These are phyloP conservation scores for Arbacia lixula DNA, from an alignment of 53 echinoderm and acorn worm genomes.

Conservation along the genomic window DNA sequence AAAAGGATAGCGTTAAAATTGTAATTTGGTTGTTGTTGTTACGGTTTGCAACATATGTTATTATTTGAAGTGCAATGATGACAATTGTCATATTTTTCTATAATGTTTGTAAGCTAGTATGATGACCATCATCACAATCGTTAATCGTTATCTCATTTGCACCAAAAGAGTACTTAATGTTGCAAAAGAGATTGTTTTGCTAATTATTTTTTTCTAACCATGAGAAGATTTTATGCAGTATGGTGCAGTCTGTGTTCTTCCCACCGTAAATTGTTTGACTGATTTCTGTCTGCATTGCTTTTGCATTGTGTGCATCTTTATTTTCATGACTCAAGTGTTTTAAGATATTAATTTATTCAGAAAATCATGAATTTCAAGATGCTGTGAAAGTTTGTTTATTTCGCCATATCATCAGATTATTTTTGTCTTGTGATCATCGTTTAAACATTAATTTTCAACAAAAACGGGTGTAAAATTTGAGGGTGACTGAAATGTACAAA, in stretches of 20 bases:
- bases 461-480: too few species aligned
- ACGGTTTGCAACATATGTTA: constrained; percentile 36
- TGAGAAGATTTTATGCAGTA: constrained; percentile 39
- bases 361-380: too few species aligned
- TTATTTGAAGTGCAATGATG: constrained; percentile 58
- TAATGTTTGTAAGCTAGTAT: not conserved
- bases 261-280: constrained; percentile 35
- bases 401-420: too few species aligned
- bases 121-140: not conserved
- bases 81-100: constrained; percentile 40
- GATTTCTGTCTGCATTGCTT: constrained; percentile 37
- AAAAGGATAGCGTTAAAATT: constrained; percentile 41
- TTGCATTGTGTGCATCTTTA: too few species aligned
- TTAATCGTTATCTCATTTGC: not conserved
- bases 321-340: too few species aligned
- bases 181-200: not conserved
- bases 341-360: too few species aligned
- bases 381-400: too few species aligned
- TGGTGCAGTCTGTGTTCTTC: constrained; percentile 44
- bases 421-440: too few species aligned
- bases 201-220: too few species aligned
- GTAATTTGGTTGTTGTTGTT: constrained; percentile 14
- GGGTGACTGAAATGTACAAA: too few species aligned
- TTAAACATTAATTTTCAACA: too few species aligned
- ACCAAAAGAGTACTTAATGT: too few species aligned